Percentiles rank a stretch among this genome's conserved stretches.
phyloP scores from a whole-genome alignment of 1,140 invertebrate species.

The Drosophila prosaltans region DNA sequence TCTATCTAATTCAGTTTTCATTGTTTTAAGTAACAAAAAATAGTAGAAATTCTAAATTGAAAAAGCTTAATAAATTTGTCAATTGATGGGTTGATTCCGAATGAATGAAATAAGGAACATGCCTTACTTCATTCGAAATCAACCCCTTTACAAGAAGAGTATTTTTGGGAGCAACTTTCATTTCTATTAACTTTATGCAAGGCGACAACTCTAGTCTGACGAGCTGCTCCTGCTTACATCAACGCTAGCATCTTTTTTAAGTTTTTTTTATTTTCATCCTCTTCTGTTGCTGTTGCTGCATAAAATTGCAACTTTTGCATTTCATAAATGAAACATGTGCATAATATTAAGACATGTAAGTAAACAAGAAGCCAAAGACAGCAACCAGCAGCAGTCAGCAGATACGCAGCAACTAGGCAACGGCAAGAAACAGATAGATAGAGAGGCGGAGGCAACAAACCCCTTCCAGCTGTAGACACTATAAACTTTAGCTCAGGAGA shows the following conservation, averaged over 20 bases:
- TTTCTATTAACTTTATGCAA: conserved; percentile 9
- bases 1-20: too few species aligned
- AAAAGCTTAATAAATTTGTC: too few species aligned
- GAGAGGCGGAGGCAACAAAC: not conserved
- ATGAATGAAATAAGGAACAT: too few species aligned
- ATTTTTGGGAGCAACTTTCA: not conserved
- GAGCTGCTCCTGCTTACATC: not conserved
- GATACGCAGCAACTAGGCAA: conserved; percentile 5
- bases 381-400: conserved; percentile 7
- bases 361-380: conserved; percentile 43
- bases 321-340: conserved; percentile 81
- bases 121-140: too few species aligned
- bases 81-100: too few species aligned
- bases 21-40: too few species aligned
- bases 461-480: not conserved
- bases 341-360: conserved; percentile 69
- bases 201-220: conserved; percentile 8
- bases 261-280: not conserved
- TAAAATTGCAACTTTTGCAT: conserved; percentile 71
- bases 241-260: conserved; percentile 3
- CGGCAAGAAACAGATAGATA: not conserved
- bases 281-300: conserved; percentile 23
- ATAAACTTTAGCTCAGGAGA: conserved; percentile 32
- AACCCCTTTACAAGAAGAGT: too few species aligned
- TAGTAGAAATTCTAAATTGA: too few species aligned